Conservation (phyloP, 1,140 invertebrate genomes). For the Leptinotarsa lineolata region DNA sequence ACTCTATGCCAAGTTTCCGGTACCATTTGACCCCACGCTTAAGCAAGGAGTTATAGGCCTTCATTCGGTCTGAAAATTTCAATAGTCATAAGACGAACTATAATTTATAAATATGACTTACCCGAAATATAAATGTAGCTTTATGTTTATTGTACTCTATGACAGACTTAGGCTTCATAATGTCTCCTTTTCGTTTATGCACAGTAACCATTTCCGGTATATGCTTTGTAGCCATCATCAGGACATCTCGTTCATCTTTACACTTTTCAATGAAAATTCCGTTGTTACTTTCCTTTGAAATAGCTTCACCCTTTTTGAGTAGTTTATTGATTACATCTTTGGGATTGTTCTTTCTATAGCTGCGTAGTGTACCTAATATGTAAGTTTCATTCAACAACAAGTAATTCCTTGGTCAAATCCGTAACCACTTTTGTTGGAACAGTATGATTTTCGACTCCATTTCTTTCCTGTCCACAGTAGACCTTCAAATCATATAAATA, state of each 20-base stretch:
- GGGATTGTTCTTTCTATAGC: conserved; percentile 45
- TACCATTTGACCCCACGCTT: conserved; percentile 32
- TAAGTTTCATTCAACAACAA: conserved; percentile 50
- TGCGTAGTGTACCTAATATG: conserved; percentile 50
- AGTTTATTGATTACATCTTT: conserved; percentile 47
- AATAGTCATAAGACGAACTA: background rate
- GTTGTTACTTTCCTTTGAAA: conserved; percentile 49
- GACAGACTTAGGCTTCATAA: conserved; percentile 12
- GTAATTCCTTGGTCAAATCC: conserved; percentile 42
- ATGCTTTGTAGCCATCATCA: conserved; percentile 50
- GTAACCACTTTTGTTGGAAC: conserved; percentile 44
- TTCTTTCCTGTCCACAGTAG: conserved; percentile 16
- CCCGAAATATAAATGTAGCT: conserved; percentile 53
- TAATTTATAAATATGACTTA: conserved; percentile 52
- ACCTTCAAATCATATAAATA: conserved; percentile 18
- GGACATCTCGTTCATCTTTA: conserved; percentile 52
- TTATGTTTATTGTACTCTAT: conserved; percentile 36
- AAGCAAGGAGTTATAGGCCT: conserved; percentile 31
- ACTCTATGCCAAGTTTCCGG: conserved; percentile 34
- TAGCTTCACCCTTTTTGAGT: conserved; percentile 49
- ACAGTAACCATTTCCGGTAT: conserved; percentile 44
- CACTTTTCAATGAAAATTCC: conserved; percentile 53
- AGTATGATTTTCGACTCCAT: conserved; percentile 55
- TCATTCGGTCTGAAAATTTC: conserved; percentile 48
- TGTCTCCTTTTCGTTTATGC: conserved; percentile 40